A percentile compares a stretch with the other conserved stretches of the same genome.
Evolutionary conservation across 2,113 vertebrate genomes (phyloP).

Genomic region (Indicator indicator): DNA sequence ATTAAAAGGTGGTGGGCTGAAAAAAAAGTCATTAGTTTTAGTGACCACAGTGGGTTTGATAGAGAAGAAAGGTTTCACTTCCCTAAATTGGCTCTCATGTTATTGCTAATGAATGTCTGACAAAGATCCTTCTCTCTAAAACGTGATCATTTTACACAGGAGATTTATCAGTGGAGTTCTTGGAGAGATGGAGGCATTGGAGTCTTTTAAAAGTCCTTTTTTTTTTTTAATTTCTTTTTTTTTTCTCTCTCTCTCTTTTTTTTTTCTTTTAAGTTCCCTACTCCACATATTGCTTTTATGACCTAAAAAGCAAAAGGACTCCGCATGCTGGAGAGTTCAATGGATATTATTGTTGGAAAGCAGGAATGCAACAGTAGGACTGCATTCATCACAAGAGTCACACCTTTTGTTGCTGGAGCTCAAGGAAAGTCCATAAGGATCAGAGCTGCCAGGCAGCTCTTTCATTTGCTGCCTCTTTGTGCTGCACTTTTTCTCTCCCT

Average conservation of each 20-base stretch:
- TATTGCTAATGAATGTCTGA: conserved; percentile 73
- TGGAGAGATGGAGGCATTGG: conserved; percentile 69
- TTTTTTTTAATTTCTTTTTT: too few species aligned
- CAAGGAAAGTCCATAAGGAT: conserved; percentile 70
- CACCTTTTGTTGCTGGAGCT: conserved; percentile 69
- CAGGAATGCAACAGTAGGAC: conserved; percentile 74
- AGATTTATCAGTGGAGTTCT: conserved; percentile 72
- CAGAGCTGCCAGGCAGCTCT: conserved; percentile 66
- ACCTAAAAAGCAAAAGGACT: conserved; percentile 75
- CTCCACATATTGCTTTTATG: conserved; percentile 73
- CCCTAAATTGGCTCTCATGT: conserved; percentile 68
- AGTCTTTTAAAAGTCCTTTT: conserved; percentile 72
- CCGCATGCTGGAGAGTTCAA: conserved; percentile 73
- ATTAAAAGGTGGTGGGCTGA: conserved; percentile 53
- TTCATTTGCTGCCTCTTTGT: conserved; percentile 69
- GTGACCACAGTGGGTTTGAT: conserved; percentile 66
- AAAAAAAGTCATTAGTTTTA: conserved; percentile 68
- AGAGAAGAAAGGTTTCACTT: conserved; percentile 68
- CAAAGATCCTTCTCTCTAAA: conserved; percentile 74
- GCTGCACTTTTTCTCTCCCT: conserved; percentile 62
- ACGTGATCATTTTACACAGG: conserved; percentile 73
- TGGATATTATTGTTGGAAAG: conserved; percentile 75
- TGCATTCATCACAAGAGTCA: conserved; percentile 72
- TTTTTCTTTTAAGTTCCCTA: conserved; percentile 65
- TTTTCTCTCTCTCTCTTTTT: too few species aligned